Evolutionary conservation across 2,797 vertebrate genomes (phyloP).

Genomic region (Gymnothorax reevesii): DNA sequence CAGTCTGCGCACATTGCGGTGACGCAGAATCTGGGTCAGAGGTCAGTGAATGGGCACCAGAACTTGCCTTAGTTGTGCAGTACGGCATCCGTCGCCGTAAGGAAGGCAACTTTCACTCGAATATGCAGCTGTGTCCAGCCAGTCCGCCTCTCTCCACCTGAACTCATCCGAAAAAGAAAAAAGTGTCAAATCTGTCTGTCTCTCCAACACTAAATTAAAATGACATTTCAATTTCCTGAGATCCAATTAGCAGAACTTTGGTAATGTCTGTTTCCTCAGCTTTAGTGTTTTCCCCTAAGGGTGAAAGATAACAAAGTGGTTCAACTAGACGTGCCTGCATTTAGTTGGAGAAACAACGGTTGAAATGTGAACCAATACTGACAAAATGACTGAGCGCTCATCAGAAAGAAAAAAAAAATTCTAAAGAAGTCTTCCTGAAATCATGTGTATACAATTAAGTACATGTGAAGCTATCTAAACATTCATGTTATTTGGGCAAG

Average conservation of each 20-base stretch:
- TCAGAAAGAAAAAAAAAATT: neutral
- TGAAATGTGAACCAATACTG: slow-evolving; percentile 59
- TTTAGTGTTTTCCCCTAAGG: slow-evolving; percentile 55
- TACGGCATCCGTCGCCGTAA: slow-evolving; percentile 46
- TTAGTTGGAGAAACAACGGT: slow-evolving; percentile 51
- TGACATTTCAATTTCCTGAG: slow-evolving; percentile 75
- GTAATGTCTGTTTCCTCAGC: slow-evolving; percentile 66
- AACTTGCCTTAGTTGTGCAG: neutral
- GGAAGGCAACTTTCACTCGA: slow-evolving; percentile 44
- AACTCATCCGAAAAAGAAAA: slow-evolving; percentile 42
- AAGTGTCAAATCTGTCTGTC: slow-evolving; percentile 63
- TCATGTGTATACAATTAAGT: neutral
- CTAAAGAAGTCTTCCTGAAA: slow-evolving; percentile 5
- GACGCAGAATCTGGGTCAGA: neutral
- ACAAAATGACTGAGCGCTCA: slow-evolving; percentile 42
- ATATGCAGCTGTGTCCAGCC: slow-evolving; percentile 37
- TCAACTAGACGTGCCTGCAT: neutral
- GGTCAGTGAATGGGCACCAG: neutral
- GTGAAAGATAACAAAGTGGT: slow-evolving; percentile 34
- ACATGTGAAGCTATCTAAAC: neutral
- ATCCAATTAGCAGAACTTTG: slow-evolving; percentile 72
- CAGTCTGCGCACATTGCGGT: no score
- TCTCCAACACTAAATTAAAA: slow-evolving; percentile 76
- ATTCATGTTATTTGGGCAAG: neutral
- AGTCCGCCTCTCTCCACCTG: slow-evolving; percentile 52